Conservation (phyloP, 2,797 vertebrate genomes). For the Enteromius unitaeniatus region DNA sequence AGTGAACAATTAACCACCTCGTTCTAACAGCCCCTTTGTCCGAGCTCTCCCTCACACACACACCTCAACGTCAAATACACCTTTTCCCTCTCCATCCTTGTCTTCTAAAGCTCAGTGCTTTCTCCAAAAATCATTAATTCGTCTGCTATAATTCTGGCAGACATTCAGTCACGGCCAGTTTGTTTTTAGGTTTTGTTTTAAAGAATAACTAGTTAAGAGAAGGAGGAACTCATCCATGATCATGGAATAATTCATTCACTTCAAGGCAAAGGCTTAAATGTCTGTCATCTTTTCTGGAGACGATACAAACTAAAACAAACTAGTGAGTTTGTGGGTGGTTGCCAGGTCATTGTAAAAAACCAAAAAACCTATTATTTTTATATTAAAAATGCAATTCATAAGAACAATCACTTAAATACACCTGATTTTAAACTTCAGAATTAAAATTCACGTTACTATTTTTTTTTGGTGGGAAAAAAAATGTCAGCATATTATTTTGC, state of each 20-base stretch:
- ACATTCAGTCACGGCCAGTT: background rate
- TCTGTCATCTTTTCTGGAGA: background rate
- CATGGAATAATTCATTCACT: background rate
- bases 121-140: slow-evolving; percentile 15
- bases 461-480: background rate
- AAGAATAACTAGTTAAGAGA: background rate
- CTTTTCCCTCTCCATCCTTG: background rate
- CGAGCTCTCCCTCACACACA: slow-evolving; percentile 65
- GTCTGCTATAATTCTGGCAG: slow-evolving; percentile 14
- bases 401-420: background rate
- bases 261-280: slow-evolving; percentile 1
- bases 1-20: slow-evolving; percentile 91
- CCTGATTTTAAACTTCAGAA: background rate
- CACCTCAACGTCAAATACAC: slow-evolving; percentile 34
- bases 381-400: background rate
- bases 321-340: background rate
- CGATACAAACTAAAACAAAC: background rate
- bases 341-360: background rate
- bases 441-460: background rate
- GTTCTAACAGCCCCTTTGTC: slow-evolving; percentile 89
- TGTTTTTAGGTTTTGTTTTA: background rate
- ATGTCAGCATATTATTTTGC: background rate
- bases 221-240: background rate
- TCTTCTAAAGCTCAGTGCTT: slow-evolving; percentile 6
- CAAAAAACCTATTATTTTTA: background rate